These are phyloP conservation scores for Diplodus sargus DNA, from an alignment of 2,797 vertebrate genomes.

Conservation along the genomic window DNA sequence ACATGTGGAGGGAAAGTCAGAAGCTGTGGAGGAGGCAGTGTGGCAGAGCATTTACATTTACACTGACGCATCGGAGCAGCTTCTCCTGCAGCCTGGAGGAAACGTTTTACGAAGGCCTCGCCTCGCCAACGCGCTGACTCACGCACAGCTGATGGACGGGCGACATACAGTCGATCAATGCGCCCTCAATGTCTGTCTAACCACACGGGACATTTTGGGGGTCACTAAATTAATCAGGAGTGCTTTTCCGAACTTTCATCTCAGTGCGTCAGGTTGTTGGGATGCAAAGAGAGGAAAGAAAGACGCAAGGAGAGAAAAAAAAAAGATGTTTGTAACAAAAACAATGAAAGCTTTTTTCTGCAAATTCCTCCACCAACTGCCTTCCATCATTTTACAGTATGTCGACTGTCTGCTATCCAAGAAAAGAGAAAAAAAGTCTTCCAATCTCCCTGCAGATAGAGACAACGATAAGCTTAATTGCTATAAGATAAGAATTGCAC, in stretches of 20 bases:
- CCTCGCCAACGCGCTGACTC: conserved; percentile 69
- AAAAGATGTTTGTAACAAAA: not conserved
- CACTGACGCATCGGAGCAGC: conserved; percentile 52
- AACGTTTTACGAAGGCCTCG: conserved; percentile 35
- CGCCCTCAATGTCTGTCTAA: conserved; percentile 12
- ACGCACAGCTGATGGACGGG: not conserved
- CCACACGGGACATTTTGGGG: conserved; percentile 56
- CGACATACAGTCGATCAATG: conserved; percentile 16
- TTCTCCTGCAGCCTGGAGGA: conserved; percentile 42
- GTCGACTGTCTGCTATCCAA: conserved; percentile 15
- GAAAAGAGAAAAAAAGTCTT: conserved; percentile 21
- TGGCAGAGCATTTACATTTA: conserved; percentile 58
- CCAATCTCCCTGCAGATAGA: conserved; percentile 35
- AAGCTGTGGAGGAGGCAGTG: conserved; percentile 37
- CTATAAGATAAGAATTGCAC: conserved; percentile 43
- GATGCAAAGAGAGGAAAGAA: not conserved
- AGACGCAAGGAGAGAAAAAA: not conserved
- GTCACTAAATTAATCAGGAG: conserved; percentile 55
- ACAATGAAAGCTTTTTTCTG: not conserved
- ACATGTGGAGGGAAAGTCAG: conserved; percentile 42
- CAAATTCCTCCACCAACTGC: not conserved
- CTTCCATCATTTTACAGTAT: conserved; percentile 4
- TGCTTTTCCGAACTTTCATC: conserved; percentile 29
- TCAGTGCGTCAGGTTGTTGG: conserved; percentile 19
- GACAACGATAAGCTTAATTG: conserved; percentile 21